phyloP scores from a whole-genome alignment of 2,888 invertebrate genomes.

The Cremastinae sp. region DNA sequence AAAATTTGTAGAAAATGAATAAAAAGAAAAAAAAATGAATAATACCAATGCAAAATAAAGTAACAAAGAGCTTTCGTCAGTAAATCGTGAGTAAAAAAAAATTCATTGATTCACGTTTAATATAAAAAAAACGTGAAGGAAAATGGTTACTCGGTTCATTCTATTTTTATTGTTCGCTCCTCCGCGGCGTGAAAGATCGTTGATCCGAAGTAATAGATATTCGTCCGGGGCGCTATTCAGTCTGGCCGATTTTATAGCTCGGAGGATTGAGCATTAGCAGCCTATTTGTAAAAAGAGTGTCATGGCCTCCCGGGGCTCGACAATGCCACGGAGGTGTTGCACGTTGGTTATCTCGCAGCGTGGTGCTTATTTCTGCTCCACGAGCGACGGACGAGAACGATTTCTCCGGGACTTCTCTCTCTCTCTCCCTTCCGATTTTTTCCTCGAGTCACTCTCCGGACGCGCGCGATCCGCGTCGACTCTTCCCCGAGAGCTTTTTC shows the following conservation, averaged over 20 bases:
- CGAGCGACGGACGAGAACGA: constrained; percentile 39
- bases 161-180: constrained; percentile 21
- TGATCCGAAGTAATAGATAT: constrained; percentile 40
- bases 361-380: constrained; percentile 55
- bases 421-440: constrained; percentile 25
- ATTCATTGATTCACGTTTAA: too few species aligned
- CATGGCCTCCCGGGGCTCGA: constrained; percentile 63
- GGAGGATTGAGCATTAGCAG: constrained; percentile 60
- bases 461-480: constrained; percentile 1
- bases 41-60: too few species aligned
- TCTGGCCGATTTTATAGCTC: constrained; percentile 50
- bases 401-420: constrained; percentile 29
- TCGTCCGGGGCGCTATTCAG: constrained; percentile 48
- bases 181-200: constrained; percentile 28
- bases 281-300: constrained; percentile 64
- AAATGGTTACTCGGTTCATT: constrained; percentile 41
- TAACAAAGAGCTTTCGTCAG: too few species aligned
- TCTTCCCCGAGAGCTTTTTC: constrained; percentile 29
- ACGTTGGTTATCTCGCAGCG: constrained; percentile 66
- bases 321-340: constrained; percentile 64
- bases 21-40: too few species aligned
- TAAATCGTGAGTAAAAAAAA: too few species aligned
- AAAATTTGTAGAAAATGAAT: too few species aligned
- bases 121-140: too few species aligned
- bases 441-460: constrained; percentile 53